phyloP scores from a whole-genome alignment of 1,140 invertebrate species.

The Drosophila cardini region DNA sequence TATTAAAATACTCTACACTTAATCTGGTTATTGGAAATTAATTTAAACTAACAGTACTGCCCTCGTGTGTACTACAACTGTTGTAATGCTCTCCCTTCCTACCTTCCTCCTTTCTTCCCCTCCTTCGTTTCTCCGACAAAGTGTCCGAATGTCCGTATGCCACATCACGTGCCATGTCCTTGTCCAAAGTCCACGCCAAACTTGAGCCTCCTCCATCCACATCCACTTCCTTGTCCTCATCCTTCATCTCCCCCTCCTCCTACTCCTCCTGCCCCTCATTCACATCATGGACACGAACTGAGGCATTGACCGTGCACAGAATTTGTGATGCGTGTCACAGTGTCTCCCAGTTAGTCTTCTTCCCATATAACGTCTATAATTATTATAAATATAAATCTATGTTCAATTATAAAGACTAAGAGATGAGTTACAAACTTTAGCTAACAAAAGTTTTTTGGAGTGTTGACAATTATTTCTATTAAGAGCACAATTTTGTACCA shows the following conservation, averaged over 20 bases:
- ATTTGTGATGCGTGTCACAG: neutral
- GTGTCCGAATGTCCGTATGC: slow-evolving; percentile 9
- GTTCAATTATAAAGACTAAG: neutral
- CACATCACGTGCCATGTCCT: slow-evolving; percentile 38
- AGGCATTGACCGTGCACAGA: neutral
- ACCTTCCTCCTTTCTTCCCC: neutral
- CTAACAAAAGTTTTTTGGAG: too few relatives aligned
- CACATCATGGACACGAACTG: slow-evolving; percentile 10
- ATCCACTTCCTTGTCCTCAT: neutral
- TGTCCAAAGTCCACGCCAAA: slow-evolving; percentile 33
- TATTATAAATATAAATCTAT: neutral
- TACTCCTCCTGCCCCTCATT: too few relatives aligned
- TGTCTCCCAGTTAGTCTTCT: neutral
- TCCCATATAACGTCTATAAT: neutral
- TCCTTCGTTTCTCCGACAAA: neutral
- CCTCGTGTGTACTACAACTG: neutral
- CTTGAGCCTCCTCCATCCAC: slow-evolving; percentile 38
- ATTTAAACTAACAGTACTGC: neutral
- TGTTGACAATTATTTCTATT: neutral
- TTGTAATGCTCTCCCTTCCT: neutral
- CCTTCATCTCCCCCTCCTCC: neutral
- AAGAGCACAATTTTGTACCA: too few relatives aligned
- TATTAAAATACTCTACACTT: too few relatives aligned
- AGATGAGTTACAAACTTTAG: neutral
- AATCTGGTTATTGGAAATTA: too few relatives aligned